These are phyloP conservation scores for Stictocephala bisonia DNA, from an alignment of 2,888 invertebrate genomes.

Conservation along the genomic window DNA sequence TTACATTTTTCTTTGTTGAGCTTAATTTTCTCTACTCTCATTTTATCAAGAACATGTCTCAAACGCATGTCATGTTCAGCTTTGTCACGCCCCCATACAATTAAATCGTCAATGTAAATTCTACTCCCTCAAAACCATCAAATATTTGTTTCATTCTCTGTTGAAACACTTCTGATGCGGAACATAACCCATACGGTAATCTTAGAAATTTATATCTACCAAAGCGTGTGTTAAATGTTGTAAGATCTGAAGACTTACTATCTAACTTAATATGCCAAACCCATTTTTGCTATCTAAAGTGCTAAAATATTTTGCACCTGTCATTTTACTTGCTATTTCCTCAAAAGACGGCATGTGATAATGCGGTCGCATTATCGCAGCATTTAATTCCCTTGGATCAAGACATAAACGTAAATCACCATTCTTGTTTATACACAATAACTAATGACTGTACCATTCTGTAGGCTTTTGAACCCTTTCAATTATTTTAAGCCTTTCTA, in stretches of 20 bases:
- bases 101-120: conserved; percentile 59
- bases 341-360: conserved; percentile 59
- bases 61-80: conserved; percentile 5
- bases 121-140: conserved; percentile 56
- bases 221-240: conserved; percentile 60
- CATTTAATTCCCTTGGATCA: conserved; percentile 60
- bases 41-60: conserved; percentile 10
- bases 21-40: conserved; percentile 25
- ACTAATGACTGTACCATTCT: conserved; percentile 62
- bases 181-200: conserved; percentile 60
- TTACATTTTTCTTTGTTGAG: conserved; percentile 18
- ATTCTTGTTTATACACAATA: conserved; percentile 59
- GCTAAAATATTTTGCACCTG: conserved; percentile 47
- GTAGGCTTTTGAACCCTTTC: conserved; percentile 58
- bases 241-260: conserved; percentile 56
- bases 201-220: conserved; percentile 59
- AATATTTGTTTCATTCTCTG: conserved; percentile 47
- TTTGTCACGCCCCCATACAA: conserved; percentile 51
- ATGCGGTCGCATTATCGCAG: conserved; percentile 55
- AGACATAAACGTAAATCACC: conserved; percentile 61
- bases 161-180: conserved; percentile 60
- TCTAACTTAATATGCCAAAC: conserved; percentile 57
- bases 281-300: conserved; percentile 51
- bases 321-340: conserved; percentile 57
- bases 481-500: conserved; percentile 54